phyloP scores from a whole-genome alignment of 1,140 invertebrate genomes.

The Trichomalopsis sarcophagae region DNA sequence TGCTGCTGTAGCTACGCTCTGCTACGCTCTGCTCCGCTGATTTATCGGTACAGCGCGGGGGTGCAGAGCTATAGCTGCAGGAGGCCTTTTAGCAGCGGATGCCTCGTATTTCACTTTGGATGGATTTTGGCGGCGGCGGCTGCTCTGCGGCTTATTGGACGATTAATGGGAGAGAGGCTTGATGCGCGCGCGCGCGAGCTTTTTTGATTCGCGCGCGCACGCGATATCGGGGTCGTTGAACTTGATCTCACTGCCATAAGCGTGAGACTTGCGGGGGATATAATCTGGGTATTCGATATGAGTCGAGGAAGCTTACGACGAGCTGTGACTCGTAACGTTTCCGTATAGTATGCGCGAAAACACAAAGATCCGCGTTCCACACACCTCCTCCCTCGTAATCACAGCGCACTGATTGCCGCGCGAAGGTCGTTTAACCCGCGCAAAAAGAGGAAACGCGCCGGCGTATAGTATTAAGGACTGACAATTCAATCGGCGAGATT shows the following conservation, averaged over 20 bases:
- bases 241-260: background rate
- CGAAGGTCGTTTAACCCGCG: background rate
- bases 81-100: constrained; percentile 31
- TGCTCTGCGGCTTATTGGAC: constrained; percentile 12
- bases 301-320: no score
- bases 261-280: background rate
- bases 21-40: constrained; percentile 1
- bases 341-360: no score
- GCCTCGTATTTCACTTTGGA: constrained; percentile 33
- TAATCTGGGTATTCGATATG: no score
- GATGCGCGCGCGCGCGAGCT: background rate
- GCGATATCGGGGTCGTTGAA: background rate
- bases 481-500: constrained; percentile 40
- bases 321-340: no score
- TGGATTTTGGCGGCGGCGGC: constrained; percentile 3
- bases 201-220: background rate
- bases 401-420: background rate
- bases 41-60: constrained; percentile 34
- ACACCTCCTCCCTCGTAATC: background rate
- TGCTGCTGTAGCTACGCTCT: background rate
- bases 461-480: background rate
- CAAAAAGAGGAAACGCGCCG: background rate
- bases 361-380: background rate
- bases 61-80: background rate
- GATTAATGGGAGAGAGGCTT: constrained; percentile 9